Conservation (phyloP, 2,113 vertebrate genomes). For the Pan troglodytes region NHGRI_mPanTro3-v2.1_pri NC_072421.2:15901001-15901500, state of each 20-base stretch:
- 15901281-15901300: background rate
- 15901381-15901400: background rate
- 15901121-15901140: background rate
- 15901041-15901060: background rate
- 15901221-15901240: background rate
- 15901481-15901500: background rate
- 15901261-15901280: background rate
- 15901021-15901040: background rate
- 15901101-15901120: background rate
- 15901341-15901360: too few species aligned
- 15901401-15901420: background rate
- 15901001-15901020: background rate
- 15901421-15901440: background rate
- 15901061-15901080: background rate
- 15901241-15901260: background rate
- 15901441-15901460: background rate
- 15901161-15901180: background rate
- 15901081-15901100: background rate
- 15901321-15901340: background rate
- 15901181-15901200: background rate
- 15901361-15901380: background rate
- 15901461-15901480: background rate
- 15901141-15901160: background rate
- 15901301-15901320: background rate
- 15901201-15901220: background rate